These are phyloP conservation scores for Eupithecia subumbrata DNA, from an alignment of 2,888 invertebrate genomes.

Conservation along the genomic window DNA sequence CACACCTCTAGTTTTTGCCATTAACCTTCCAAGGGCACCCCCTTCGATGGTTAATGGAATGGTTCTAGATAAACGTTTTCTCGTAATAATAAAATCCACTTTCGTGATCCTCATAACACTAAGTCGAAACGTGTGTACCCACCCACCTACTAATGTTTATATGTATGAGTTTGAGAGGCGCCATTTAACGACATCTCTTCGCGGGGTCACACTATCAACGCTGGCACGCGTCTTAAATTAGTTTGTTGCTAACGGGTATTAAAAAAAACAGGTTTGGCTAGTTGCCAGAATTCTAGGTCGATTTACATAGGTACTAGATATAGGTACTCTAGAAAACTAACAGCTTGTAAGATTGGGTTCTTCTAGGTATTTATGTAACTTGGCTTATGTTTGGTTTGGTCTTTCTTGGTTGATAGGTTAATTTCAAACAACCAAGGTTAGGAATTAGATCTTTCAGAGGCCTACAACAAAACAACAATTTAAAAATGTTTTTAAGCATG, in stretches of 20 bases:
- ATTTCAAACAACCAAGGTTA: not conserved
- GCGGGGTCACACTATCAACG: constrained; percentile 19
- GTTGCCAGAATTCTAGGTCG: constrained; percentile 6
- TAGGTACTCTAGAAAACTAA: not conserved
- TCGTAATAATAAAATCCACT: not conserved
- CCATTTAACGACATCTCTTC: not conserved
- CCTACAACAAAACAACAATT: not conserved
- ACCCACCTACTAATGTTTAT: not conserved
- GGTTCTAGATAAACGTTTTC: not conserved
- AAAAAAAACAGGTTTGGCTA: constrained; percentile 5
- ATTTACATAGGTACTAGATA: not conserved
- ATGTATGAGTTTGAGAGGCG: not conserved
- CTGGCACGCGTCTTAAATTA: constrained; percentile 23
- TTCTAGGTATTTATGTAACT: too few relatives aligned
- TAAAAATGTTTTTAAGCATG: too few relatives aligned
- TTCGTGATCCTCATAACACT: not conserved
- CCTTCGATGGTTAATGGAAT: not conserved
- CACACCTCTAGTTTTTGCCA: not conserved
- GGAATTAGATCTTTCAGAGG: not conserved
- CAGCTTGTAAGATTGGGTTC: not conserved
- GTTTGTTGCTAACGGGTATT: constrained; percentile 20
- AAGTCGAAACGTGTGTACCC: not conserved
- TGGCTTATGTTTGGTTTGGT: not conserved
- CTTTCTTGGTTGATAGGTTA: not conserved
- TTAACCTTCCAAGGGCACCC: not conserved